Conservation (phyloP, 2,888 invertebrate species). For the Hemithea aestivaria region DNA sequence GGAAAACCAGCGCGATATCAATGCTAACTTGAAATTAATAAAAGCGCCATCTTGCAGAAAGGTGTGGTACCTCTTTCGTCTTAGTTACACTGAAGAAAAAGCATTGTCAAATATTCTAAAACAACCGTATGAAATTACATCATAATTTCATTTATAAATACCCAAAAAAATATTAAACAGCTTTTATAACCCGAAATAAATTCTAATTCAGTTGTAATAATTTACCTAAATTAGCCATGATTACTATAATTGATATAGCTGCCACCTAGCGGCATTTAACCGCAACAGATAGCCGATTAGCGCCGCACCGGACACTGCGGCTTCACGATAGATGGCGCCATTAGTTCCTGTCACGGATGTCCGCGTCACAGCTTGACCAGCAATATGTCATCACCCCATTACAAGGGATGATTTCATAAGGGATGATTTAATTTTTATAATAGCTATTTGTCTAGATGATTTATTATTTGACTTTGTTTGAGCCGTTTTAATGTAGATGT, state of each 20-base stretch:
- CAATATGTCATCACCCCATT: constrained; percentile 53
- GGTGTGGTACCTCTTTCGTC: constrained; percentile 24
- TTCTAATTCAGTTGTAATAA: too few species aligned
- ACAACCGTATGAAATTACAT: too few species aligned
- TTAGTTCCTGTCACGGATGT: constrained; percentile 59
- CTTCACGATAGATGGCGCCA: constrained; percentile 69
- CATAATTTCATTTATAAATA: not conserved
- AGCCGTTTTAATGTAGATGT: too few species aligned
- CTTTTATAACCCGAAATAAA: too few species aligned
- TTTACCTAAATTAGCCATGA: too few species aligned
- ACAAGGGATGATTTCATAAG: constrained; percentile 55
- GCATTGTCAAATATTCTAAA: too few species aligned
- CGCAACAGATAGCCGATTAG: constrained; percentile 36
- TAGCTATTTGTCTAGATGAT: constrained; percentile 11
- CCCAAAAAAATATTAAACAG: not conserved
- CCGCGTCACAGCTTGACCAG: constrained; percentile 62
- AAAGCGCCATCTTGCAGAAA: constrained; percentile 39
- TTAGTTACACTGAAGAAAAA: too few species aligned
- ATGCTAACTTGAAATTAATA: constrained; percentile 1
- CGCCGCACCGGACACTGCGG: constrained; percentile 43
- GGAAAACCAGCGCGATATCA: too few species aligned
- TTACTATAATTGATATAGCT: constrained; percentile 12
- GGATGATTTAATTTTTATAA: constrained; percentile 66
- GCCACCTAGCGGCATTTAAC: constrained; percentile 42
- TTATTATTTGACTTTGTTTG: constrained; percentile 6